Evolutionary conservation across 2,113 vertebrate species (phyloP), one percentile per base, ranked within the genome.

Genomic region (Micromys minutus): DNA sequence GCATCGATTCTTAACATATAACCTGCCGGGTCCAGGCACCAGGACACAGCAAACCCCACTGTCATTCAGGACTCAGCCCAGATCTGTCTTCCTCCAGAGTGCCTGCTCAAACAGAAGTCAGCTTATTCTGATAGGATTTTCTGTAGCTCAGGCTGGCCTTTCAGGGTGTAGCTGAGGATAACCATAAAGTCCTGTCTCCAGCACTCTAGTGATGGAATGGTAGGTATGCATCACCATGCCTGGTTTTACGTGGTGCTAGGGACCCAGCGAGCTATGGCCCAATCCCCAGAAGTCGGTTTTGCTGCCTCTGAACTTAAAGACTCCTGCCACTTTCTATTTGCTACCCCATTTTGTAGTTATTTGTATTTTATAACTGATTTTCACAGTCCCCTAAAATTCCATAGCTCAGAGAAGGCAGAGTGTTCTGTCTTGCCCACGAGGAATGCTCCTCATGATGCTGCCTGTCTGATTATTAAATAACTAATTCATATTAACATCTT

Each of bases 401-500:
- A 1, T 59, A 61, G 10, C 29, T 77, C 34, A 12, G 47, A 69
- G 77, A 96, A 91, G 34, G 45, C 52, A 84, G 21, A 17, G 26
- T 52, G 61, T 91, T 84, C 50, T 63, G 42, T 36, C 55, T 85
- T 81, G 36, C 34, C 47, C 52, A 8, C n/a, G 74, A 22, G 45
- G 57, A 65, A 52, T 45, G 13, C 9, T 57, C 59, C 71, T 42
- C 4, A 1, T 16, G 7, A 1, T 45, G 26, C 39, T 72, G 17
- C 11, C 65, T 61, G 24, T 17, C 80, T 81, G 67, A 26, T 65
- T 65, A 45, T 63, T 45, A 42, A 16, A 36, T 90, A 80, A 69
- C 63, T 89, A 69, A 81, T 93, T 91, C 83, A 83, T 79, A 45
- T 39, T n/a, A 75, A 92, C 34, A 59, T 42, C 42, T 91, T 55